phyloP scores from a whole-genome alignment of 1,140 invertebrate genomes.

The Drosophila kurseongensis region DNA sequence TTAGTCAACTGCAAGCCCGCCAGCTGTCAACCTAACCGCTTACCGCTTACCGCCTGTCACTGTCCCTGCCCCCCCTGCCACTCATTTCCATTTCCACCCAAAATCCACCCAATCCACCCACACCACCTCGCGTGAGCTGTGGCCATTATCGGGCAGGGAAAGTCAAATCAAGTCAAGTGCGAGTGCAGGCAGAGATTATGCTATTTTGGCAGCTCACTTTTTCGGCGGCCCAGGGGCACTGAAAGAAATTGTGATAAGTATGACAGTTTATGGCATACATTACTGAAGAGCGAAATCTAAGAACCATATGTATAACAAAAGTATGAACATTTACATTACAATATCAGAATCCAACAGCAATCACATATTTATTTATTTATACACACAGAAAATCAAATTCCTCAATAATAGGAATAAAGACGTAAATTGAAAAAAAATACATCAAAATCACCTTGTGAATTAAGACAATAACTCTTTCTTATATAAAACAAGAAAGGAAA shows the following conservation, averaged over 20 bases:
- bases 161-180: slow-evolving; percentile 42
- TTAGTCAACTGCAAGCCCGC: slow-evolving; percentile 31
- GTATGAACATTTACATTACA: too few species aligned
- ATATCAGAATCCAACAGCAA: too few species aligned
- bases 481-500: too few species aligned
- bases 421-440: too few species aligned
- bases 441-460: too few species aligned
- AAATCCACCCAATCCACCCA: background rate
- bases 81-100: background rate
- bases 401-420: too few species aligned
- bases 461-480: too few species aligned
- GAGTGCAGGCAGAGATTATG: slow-evolving; percentile 42
- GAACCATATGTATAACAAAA: background rate
- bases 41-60: background rate
- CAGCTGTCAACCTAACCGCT: slow-evolving; percentile 28
- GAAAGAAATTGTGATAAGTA: background rate
- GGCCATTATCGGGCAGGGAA: slow-evolving; percentile 21
- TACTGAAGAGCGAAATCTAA: background rate
- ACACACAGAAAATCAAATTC: too few species aligned
- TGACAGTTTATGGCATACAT: background rate
- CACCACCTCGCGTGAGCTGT: slow-evolving; percentile 14
- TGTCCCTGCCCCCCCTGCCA: background rate
- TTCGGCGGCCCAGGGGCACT: background rate
- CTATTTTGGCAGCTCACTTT: slow-evolving; percentile 40
- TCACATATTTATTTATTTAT: too few species aligned